Conservation (phyloP, 2,113 vertebrate genomes). For the Hystrix brachyura region DNA sequence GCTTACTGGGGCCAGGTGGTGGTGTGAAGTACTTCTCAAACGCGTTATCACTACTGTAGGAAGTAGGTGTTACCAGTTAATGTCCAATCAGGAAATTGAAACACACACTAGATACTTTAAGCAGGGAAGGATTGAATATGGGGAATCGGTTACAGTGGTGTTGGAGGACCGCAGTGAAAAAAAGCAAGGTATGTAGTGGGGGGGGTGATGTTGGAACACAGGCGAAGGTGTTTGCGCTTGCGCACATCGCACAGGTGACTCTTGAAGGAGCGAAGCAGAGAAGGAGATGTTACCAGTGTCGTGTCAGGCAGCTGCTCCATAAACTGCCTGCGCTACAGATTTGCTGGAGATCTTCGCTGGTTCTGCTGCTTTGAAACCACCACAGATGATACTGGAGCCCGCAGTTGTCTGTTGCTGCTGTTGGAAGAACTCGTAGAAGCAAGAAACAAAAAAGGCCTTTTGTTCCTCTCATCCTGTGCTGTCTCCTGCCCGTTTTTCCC, state of each 20-base stretch:
- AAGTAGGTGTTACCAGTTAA: background rate
- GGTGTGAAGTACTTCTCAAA: slow-evolving; percentile 19
- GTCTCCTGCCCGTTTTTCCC: background rate
- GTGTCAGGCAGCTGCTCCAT: background rate
- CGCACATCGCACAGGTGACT: background rate
- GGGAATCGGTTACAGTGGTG: background rate
- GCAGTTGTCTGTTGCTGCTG: background rate
- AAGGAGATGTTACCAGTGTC: background rate
- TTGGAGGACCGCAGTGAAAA: background rate
- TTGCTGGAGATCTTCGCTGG: background rate
- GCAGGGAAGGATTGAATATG: slow-evolving; percentile 4
- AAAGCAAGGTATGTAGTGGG: background rate
- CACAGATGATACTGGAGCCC: background rate
- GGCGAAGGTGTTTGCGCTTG: background rate
- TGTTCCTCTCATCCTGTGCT: background rate
- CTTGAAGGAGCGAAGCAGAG: background rate
- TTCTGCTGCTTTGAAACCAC: slow-evolving; percentile 52
- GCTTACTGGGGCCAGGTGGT: background rate
- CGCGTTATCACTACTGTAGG: slow-evolving; percentile 2
- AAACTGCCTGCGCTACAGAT: background rate
- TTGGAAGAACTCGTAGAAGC: background rate
- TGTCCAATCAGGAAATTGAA: slow-evolving; percentile 11
- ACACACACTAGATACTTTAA: background rate
- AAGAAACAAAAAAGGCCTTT: slow-evolving; percentile 6
- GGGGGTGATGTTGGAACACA: background rate